These are phyloP conservation scores for Fragum sueziense DNA, from an alignment of 2,888 invertebrate species.

Conservation along the genomic window DNA sequence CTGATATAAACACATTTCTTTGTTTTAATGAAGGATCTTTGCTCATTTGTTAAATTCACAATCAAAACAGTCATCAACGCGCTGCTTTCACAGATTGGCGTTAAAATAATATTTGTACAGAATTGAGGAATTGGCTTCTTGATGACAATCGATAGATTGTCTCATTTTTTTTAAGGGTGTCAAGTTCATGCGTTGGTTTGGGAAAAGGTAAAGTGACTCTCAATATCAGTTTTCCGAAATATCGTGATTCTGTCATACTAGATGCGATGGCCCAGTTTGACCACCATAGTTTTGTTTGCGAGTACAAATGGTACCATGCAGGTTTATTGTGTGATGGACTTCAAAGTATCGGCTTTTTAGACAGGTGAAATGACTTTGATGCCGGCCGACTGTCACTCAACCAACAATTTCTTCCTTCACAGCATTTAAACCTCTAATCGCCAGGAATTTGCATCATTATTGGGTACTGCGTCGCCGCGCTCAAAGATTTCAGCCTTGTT, in stretches of 20 bases:
- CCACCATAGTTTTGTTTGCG: neutral
- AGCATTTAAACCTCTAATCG: neutral
- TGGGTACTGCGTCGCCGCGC: neutral
- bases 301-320: slow-evolving; percentile 13
- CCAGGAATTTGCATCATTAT: neutral
- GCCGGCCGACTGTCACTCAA: slow-evolving; percentile 16
- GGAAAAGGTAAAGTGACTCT: too few species aligned
- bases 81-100: too few species aligned
- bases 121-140: too few species aligned
- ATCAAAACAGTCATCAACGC: too few species aligned
- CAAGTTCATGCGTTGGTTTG: too few species aligned
- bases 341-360: slow-evolving; percentile 19
- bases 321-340: slow-evolving; percentile 18
- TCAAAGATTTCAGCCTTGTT: too few species aligned
- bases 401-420: slow-evolving; percentile 7
- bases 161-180: too few species aligned
- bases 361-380: slow-evolving; percentile 25
- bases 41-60: too few species aligned
- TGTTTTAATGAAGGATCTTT: too few species aligned
- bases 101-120: too few species aligned
- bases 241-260: neutral
- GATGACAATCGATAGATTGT: too few species aligned
- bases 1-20: too few species aligned
- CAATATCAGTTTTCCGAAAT: neutral
- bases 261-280: neutral